phyloP scores from a whole-genome alignment of 2,797 vertebrate species.

The Gorsachius magnificus region DNA sequence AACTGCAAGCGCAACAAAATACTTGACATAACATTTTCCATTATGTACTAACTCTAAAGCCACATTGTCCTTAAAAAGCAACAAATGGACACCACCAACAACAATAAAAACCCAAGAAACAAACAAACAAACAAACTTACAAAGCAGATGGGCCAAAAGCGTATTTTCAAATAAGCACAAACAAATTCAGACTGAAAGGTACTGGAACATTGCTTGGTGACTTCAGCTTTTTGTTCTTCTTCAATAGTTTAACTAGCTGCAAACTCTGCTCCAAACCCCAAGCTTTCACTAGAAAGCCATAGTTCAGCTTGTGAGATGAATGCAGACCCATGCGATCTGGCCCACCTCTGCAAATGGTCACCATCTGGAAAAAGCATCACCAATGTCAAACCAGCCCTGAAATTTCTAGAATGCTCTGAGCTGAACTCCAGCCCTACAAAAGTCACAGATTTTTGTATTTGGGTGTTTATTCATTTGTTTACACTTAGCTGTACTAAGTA shows the following conservation, averaged over 20 bases:
- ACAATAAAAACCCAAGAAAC: not conserved
- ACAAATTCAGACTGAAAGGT: not conserved
- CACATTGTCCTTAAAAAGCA: not conserved
- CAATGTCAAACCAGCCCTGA: not conserved
- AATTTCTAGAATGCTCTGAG: not conserved
- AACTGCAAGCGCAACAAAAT: not conserved
- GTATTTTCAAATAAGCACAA: not conserved
- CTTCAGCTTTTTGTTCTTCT: not conserved
- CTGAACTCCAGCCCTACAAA: not conserved
- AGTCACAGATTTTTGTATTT: not conserved
- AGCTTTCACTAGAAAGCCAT: not conserved
- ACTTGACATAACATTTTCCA: not conserved
- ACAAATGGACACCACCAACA: not conserved
- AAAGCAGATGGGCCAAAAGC: not conserved
- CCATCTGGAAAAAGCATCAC: not conserved
- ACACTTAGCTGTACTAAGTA: not conserved
- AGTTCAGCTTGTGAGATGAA: not conserved
- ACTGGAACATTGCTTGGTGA: not conserved
- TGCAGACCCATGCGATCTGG: not conserved
- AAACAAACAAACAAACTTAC: not conserved
- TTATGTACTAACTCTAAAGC: constrained; percentile 7
- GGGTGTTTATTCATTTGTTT: not conserved
- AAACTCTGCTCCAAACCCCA: not conserved
- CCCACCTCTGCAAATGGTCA: not conserved
- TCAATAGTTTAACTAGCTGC: not conserved